Base-by-base conservation (phyloP, 2,888 invertebrate species). In the Sinhomidia bicolor region DNA sequence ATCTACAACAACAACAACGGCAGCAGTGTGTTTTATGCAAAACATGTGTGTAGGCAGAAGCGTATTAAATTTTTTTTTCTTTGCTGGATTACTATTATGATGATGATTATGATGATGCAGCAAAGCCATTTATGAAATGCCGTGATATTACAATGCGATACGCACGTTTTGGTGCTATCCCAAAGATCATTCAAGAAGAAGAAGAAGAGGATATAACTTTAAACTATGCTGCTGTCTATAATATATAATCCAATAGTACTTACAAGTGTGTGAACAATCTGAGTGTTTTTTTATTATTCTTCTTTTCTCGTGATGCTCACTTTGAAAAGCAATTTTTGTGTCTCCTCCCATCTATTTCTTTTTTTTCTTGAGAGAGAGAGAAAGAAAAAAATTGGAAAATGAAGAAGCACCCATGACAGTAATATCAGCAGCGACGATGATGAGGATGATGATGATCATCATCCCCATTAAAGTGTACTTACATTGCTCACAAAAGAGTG, bases 31-130 rank as follows among this genome's bases (percentile, higher is more conserved):
- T 57, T 36, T 47, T 76, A 78, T 78, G 51, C 78, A 78, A 74
- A 74, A n/a, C 44, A 10, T 65, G 57, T 79, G 85, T 78, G 85
- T 85, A 85, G 85, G 74, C 74, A 74, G 85, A 17, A 85, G 85
- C 85, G 79, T 85, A 71, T 85, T 79, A 85, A 79, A 85, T 85
- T 74, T 44, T 74, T 74, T 26, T 65, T 47, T 74, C 74, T 26
- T 20, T 14, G 74, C 44, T 74, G 74, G 74, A 74, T 74, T 74
- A 26, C 41, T 44, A 47, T 65, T 26, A 60, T 60, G 65, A 85
- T 78, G 62, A 85, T 68, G 65, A 47, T 65, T 26, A 60, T 60
- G 65, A 85, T 78, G 62, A 85, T 68, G 65, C 78, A 60, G 79
- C 41, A 47, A 36, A 47, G 29, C 85, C 85, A 85, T 85, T 65